phyloP scores from a whole-genome alignment of 2,797 vertebrate species.

The Halcyon badia region DNA sequence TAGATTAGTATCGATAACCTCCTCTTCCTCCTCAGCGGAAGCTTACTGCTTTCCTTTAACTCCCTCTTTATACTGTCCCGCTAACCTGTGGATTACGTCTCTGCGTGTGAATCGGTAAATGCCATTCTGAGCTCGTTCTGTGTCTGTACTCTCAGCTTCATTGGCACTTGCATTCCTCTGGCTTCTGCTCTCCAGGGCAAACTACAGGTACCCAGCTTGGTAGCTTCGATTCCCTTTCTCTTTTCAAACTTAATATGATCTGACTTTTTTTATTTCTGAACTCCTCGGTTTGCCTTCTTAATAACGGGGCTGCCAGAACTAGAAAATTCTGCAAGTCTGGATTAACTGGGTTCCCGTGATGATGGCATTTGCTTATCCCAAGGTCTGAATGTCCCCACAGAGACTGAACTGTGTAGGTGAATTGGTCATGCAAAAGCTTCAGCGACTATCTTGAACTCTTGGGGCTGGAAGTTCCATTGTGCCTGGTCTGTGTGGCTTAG shows the following conservation, averaged over 20 bases:
- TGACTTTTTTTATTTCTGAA: background rate
- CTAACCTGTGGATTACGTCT: background rate
- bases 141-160: rapidly evolving
- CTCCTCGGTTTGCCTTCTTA: background rate
- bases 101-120: background rate
- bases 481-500: rapidly evolving
- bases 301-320: background rate
- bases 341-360: background rate
- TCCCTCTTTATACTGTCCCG: background rate
- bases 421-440: background rate
- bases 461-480: background rate
- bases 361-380: background rate
- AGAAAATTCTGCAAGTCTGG: background rate
- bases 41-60: background rate
- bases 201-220: background rate
- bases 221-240: background rate
- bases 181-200: background rate
- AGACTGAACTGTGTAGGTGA: background rate
- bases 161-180: background rate
- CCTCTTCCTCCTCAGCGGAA: background rate
- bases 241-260: background rate
- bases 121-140: background rate
- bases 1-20: background rate
- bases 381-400: background rate
- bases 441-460: rapidly evolving